A percentile compares a stretch with the other conserved stretches of the same genome.
These are phyloP conservation scores for Amblyjoppa fuscipennis DNA, from an alignment of 2,888 invertebrate genomes.

Conservation along the genomic window DNA sequence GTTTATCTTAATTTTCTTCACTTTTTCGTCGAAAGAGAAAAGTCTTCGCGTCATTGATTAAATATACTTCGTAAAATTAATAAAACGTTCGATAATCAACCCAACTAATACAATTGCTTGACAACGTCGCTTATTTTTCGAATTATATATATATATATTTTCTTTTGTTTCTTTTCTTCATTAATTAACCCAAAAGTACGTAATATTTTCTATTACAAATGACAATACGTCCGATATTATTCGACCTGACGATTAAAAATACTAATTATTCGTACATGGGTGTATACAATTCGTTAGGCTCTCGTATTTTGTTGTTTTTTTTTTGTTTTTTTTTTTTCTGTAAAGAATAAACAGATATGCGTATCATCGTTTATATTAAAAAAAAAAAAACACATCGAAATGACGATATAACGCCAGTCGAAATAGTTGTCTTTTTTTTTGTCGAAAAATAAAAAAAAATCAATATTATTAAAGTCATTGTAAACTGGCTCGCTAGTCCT, in stretches of 20 bases:
- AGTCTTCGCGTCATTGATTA: slow-evolving; percentile 29
- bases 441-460: slow-evolving; percentile 12
- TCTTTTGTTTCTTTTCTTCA: background rate
- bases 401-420: slow-evolving; percentile 25
- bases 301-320: slow-evolving; percentile 17
- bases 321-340: slow-evolving; percentile 18
- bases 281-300: slow-evolving; percentile 35
- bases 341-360: slow-evolving; percentile 27
- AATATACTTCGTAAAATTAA: slow-evolving; percentile 23
- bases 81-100: slow-evolving; percentile 21
- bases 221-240: slow-evolving; percentile 33
- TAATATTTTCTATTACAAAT: slow-evolving; percentile 30
- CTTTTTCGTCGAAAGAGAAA: background rate
- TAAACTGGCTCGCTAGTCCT: slow-evolving; percentile 56
- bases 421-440: background rate
- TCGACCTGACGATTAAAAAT: slow-evolving; percentile 48
- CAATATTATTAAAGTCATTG: slow-evolving; percentile 21
- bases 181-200: slow-evolving; percentile 31
- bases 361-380: slow-evolving; percentile 5
- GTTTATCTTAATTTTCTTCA: slow-evolving; percentile 3
- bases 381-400: slow-evolving; percentile 30
- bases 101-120: background rate
- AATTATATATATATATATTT: background rate
- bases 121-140: background rate
- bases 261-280: slow-evolving; percentile 24